A percentile compares a stretch with the other conserved stretches of the same genome.
Conservation (phyloP, 2,797 vertebrate species). For the Psittacula derbiana region DNA sequence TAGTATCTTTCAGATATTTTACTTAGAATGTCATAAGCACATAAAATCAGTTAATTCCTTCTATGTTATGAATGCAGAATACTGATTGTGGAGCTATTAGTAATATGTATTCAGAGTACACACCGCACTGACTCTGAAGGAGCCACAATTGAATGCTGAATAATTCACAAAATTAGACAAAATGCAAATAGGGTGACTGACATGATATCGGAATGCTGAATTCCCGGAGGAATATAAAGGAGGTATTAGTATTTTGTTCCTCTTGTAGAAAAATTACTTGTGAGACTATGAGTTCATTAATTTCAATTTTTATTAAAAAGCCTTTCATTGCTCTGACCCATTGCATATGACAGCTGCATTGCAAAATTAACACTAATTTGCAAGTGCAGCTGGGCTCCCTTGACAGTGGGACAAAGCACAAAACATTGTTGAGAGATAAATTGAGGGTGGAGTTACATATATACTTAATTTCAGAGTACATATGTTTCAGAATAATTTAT, state of each 20-base stretch:
- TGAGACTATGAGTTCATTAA: background rate
- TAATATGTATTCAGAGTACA: background rate
- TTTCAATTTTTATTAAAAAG: conserved; percentile 35
- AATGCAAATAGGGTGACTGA: conserved; percentile 52
- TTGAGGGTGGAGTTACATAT: background rate
- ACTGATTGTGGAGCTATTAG: conserved; percentile 12
- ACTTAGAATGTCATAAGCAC: conserved; percentile 12
- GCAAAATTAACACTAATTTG: conserved; percentile 41
- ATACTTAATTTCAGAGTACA: background rate
- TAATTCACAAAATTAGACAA: conserved; percentile 34
- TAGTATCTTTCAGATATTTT: conserved; percentile 31
- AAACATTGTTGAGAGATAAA: background rate
- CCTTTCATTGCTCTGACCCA: conserved; percentile 27
- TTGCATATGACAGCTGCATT: conserved; percentile 38
- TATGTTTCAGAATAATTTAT: background rate
- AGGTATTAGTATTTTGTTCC: conserved; percentile 37
- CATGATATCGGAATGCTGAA: background rate
- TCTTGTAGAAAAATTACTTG: conserved; percentile 1
- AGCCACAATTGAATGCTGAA: background rate
- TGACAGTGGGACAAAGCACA: background rate
- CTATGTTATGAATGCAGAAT: conserved; percentile 14
- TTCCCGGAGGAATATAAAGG: background rate
- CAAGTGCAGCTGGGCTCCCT: conserved; percentile 33
- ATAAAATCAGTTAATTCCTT: conserved; percentile 39
- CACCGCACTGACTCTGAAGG: background rate